Evolutionary conservation across 1,140 invertebrate genomes (phyloP).

Genomic region (Aphelenchoides besseyi): DNA sequence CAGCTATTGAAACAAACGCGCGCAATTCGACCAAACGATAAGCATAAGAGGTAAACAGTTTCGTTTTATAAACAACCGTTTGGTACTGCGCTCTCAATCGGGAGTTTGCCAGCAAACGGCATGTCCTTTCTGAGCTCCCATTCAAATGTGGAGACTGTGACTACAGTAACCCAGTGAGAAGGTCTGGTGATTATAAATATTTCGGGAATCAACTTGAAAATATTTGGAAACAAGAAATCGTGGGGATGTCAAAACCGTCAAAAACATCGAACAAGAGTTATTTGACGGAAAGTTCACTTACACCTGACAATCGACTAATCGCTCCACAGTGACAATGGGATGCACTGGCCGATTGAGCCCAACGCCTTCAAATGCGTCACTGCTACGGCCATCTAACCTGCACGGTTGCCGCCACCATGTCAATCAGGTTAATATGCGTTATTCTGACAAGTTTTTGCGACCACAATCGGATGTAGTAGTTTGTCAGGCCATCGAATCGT

Average conservation of each 20-base stretch:
- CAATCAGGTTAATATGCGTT: conserved; percentile 12
- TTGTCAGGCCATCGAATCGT: not conserved
- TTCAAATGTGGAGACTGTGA: not conserved
- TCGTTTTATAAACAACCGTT: conserved; percentile 1
- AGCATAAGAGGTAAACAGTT: not conserved
- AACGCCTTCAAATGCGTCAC: not conserved
- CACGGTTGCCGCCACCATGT: conserved; percentile 1
- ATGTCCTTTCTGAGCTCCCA: too few species aligned
- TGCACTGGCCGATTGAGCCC: not conserved
- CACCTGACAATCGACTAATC: not conserved
- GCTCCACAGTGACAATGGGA: conserved; percentile 1
- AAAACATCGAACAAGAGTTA: not conserved
- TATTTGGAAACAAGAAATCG: not conserved
- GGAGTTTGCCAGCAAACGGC: too few species aligned
- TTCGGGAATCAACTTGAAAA: not conserved
- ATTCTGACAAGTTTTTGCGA: conserved; percentile 10
- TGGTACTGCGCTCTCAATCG: not conserved
- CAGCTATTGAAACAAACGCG: not conserved
- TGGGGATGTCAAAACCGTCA: not conserved
- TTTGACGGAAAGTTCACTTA: not conserved
- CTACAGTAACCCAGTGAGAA: not conserved
- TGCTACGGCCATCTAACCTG: not conserved
- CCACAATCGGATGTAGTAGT: not conserved
- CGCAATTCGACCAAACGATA: conserved; percentile 1
- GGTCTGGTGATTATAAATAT: not conserved